Conservation (phyloP, 92 coral and sea anemone genomes). For the Epizoanthus illoricatus region DNA sequence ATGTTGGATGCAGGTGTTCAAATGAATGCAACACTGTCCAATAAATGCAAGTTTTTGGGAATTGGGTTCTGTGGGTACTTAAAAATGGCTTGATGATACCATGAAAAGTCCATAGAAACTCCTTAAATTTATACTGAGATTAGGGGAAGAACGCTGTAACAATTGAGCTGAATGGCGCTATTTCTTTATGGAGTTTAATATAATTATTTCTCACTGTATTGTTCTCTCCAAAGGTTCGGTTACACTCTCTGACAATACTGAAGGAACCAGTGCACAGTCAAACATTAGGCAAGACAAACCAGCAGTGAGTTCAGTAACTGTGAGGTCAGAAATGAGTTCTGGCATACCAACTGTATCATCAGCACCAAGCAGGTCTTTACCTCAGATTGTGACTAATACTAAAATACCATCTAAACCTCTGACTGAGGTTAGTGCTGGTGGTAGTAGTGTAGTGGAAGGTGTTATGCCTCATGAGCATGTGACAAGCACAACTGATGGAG, state of each 20-base stretch:
- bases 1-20: too few relatives aligned
- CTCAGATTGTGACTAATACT: too few relatives aligned
- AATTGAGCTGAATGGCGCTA: neutral
- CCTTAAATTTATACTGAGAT: too few relatives aligned
- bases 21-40: too few relatives aligned
- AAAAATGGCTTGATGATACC: too few relatives aligned
- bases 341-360: neutral
- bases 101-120: too few relatives aligned
- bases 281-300: neutral
- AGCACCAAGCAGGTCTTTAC: neutral
- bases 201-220: neutral
- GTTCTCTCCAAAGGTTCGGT: constrained; percentile 1
- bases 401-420: neutral
- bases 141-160: neutral
- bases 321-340: neutral
- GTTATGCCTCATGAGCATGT: neutral
- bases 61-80: too few relatives aligned
- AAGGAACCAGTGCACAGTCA: neutral
- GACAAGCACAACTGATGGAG: neutral
- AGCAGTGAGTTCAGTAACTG: neutral
- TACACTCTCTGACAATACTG: neutral
- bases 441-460: neutral
- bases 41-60: too few relatives aligned
- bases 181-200: too few relatives aligned
- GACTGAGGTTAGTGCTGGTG: neutral